Evolutionary conservation across 2,797 vertebrate species (phyloP), one percentile per base, ranked within the genome.

Genomic region (Artibeus lituratus): DNA sequence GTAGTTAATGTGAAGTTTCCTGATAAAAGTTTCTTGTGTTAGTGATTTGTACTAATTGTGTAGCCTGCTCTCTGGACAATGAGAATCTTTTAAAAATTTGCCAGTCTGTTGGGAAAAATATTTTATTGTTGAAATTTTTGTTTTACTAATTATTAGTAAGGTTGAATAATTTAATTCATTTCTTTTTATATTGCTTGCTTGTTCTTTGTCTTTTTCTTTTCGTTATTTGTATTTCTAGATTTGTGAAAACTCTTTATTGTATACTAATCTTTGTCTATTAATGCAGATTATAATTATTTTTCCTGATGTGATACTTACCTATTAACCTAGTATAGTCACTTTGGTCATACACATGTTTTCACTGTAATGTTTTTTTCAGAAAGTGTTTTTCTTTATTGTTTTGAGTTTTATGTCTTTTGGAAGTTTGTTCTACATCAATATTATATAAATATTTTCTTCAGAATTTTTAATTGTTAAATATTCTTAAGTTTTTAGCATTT

Each of bases 391-490:
- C 21, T 55, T 81, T 81, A 69, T 70, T 88, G 5, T 53, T 95
- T 91, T 47, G n/a, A 62, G 39, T 89, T 89, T 87, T 70, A n/a
- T 37, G 44, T 93, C 21, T 73, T 87, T 80, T 73, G 65, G 67
- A 70, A 74, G 55, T 87, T 62, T 83, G 16, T 35, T 67, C 29
- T 72, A 78, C 16, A 22, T 18, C 4, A 53, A n/a, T 82, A 62
- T 87, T 95, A 84, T 78, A 72, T 29, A 62, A 85, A 42, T 84
- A 72, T 72, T 78, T 86, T 89, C 65, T 94, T 70, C n/a, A 57
- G 5, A 91, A 29, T 83, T 76, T 92, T 95, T 81, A 90, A 47
- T 90, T 53, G 37, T 18, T n/a, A 62, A 37, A 62, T 72, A n/a
- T 55, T 67, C 35, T 55, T 21, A 47, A n/a, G 44, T 78, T 94